These are phyloP conservation scores for Pithys albifrons DNA, from an alignment of 2,113 vertebrate species.

Conservation along the genomic window DNA sequence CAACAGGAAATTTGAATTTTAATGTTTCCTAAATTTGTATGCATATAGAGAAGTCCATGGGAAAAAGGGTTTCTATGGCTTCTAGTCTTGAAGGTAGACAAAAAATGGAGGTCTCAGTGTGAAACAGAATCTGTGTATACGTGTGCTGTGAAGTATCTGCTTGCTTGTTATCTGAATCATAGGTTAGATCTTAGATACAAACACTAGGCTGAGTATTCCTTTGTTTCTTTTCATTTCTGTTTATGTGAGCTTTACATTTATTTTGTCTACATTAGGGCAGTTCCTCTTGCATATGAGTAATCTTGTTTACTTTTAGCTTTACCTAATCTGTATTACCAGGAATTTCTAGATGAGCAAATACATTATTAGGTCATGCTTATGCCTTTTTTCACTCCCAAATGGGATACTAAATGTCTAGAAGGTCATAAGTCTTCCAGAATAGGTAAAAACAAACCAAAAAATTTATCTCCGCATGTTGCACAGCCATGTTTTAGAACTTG, in stretches of 20 bases:
- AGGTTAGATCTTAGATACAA: background rate
- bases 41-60: background rate
- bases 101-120: background rate
- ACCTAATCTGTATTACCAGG: background rate
- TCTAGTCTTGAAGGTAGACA: background rate
- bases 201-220: background rate
- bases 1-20: background rate
- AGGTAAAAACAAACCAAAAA: background rate
- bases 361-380: background rate
- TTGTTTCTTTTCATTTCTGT: background rate
- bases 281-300: background rate
- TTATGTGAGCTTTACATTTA: background rate
- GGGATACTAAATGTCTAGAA: background rate
- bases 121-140: background rate
- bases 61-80: background rate
- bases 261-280: background rate
- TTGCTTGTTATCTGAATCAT: background rate
- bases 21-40: background rate
- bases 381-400: accelerated
- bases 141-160: background rate
- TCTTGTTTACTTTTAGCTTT: background rate
- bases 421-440: background rate
- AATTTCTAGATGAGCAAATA: background rate
- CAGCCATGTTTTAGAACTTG: background rate
- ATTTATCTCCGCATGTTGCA: background rate